phyloP scores from a whole-genome alignment of 2,888 invertebrate genomes.

The Brassicogethes aeneus region DNA sequence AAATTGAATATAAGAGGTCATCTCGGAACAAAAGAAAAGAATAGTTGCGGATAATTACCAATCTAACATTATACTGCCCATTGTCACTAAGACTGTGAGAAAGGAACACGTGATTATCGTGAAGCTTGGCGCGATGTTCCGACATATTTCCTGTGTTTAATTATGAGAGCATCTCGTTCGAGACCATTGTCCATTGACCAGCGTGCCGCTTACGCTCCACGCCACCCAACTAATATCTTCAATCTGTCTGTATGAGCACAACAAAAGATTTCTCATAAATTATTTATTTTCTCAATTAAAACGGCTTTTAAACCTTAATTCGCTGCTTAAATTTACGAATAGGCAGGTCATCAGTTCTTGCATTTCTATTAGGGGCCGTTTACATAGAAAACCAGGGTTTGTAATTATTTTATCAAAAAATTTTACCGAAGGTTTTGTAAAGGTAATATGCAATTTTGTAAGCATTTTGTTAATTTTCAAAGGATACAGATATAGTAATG shows the following conservation, averaged over 20 bases:
- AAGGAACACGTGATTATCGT: background rate
- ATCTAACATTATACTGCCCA: slow-evolving; percentile 3
- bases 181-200: slow-evolving; percentile 12
- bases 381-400: too few species aligned
- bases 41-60: slow-evolving; percentile 1
- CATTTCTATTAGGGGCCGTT: too few species aligned
- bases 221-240: background rate
- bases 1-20: background rate
- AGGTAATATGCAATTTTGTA: too few species aligned
- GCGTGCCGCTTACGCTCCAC: too few species aligned
- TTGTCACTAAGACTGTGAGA: slow-evolving; percentile 3
- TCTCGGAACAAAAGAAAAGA: slow-evolving; percentile 1
- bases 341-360: too few species aligned
- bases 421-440: too few species aligned
- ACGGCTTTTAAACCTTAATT: too few species aligned
- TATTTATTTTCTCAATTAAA: background rate
- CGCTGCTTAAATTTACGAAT: too few species aligned
- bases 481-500: too few species aligned
- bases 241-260: background rate
- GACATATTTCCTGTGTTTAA: slow-evolving; percentile 18
- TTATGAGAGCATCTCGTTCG: slow-evolving; percentile 22
- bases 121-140: background rate
- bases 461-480: too few species aligned
- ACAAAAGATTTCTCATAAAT: slow-evolving; percentile 1
- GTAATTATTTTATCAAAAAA: too few species aligned